Percentiles rank a stretch among this genome's conserved stretches.
These are phyloP conservation scores for Darevskia nairensis DNA, from an alignment of 2,797 vertebrate species.

Conservation along the genomic window DNA sequence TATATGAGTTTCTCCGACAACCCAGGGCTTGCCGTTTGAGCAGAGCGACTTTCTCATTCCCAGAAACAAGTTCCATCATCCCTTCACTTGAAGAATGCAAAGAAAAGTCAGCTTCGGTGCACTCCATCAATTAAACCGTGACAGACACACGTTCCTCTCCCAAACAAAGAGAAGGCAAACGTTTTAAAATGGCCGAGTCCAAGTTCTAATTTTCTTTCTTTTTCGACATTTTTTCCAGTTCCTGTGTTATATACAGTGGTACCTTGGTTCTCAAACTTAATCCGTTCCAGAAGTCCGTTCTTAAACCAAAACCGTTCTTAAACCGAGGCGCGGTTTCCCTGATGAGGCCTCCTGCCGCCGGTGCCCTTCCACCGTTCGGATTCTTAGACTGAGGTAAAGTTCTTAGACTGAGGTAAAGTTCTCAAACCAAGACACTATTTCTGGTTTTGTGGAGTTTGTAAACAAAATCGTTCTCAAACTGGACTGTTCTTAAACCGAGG, in stretches of 20 bases:
- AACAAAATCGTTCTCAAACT: no score
- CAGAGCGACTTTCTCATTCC: constrained; percentile 24
- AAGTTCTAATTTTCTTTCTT: neutral
- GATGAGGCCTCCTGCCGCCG: no score
- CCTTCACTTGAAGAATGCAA: constrained; percentile 42
- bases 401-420: no score
- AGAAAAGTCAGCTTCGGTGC: constrained; percentile 42
- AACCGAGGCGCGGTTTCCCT: no score
- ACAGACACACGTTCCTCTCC: constrained; percentile 54
- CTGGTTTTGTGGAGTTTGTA: no score
- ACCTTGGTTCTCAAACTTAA: no score
- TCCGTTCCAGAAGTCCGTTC: no score
- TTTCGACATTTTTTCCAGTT: neutral
- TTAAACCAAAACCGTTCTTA: no score
- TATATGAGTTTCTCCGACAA: constrained; percentile 34
- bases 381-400: no score
- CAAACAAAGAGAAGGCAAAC: constrained; percentile 30
- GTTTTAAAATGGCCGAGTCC: neutral
- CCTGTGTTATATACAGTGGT: neutral
- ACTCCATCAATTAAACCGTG: constrained; percentile 51
- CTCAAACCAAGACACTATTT: no score
- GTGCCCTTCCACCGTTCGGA: no score
- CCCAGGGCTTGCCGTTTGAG: constrained; percentile 29
- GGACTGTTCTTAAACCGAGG: no score
- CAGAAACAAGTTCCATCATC: constrained; percentile 29